Evolutionary conservation across 2,888 invertebrate species (phyloP).

Genomic region (Morpho deidamia): DNA sequence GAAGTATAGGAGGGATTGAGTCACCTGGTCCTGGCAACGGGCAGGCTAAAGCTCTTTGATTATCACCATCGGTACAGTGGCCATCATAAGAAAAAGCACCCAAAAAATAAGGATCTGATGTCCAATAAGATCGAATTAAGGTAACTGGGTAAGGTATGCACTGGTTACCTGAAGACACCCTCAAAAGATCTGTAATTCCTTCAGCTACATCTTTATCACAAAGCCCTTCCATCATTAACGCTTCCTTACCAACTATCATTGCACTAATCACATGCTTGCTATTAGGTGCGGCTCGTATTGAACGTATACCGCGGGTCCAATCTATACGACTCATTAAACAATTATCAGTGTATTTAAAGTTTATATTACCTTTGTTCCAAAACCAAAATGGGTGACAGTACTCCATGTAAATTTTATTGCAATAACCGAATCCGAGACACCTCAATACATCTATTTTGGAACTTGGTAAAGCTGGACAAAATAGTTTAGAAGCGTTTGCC

Average conservation of each 20-base stretch:
- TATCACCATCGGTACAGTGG: conserved; percentile 45
- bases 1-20: conserved; percentile 81
- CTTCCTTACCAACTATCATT: conserved; percentile 83
- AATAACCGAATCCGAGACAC: conserved; percentile 83
- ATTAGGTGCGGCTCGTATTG: conserved; percentile 82
- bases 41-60: conserved; percentile 75
- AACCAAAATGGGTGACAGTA: conserved; percentile 86
- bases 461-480: conserved; percentile 83
- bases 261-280: conserved; percentile 85
- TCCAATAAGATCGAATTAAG: conserved; percentile 85
- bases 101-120: conserved; percentile 83
- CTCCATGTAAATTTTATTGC: conserved; percentile 87
- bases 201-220: conserved; percentile 83
- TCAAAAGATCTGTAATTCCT: conserved; percentile 80
- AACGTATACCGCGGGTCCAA: conserved; percentile 86
- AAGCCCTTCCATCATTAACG: conserved; percentile 81
- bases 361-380: conserved; percentile 81
- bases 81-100: conserved; percentile 83
- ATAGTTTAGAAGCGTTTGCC: conserved; percentile 80
- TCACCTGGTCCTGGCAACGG: conserved; percentile 81
- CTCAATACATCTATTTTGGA: conserved; percentile 84
- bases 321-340: conserved; percentile 73
- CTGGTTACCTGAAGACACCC: conserved; percentile 78
- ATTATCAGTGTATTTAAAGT: conserved; percentile 79
- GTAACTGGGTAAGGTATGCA: conserved; percentile 83